Conservation (phyloP, 2,888 invertebrate genomes). For the Lomographa bimaculata region DNA sequence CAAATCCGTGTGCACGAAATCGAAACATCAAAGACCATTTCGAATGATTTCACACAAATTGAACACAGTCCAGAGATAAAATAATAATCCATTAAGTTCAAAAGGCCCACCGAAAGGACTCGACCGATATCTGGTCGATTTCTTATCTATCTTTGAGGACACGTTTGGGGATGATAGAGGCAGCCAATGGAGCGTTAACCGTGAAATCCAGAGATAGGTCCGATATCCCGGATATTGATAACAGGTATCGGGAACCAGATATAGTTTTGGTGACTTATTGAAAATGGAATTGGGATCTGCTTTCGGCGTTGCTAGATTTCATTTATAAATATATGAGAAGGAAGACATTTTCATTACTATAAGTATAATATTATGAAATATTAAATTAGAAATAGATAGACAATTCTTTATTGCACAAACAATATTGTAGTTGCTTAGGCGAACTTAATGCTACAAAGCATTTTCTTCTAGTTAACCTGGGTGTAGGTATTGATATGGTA, state of each 20-base stretch:
- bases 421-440: no score
- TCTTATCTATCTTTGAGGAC: constrained; percentile 70
- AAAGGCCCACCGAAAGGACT: constrained; percentile 52
- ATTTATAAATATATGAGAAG: no score
- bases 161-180: constrained; percentile 61
- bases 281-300: constrained; percentile 47
- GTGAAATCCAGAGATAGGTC: constrained; percentile 77
- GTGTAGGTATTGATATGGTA: no score
- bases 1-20: constrained; percentile 3
- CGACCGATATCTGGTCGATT: constrained; percentile 68
- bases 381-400: no score
- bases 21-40: constrained; percentile 31
- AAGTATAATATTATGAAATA: constrained; percentile 2
- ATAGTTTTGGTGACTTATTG: constrained; percentile 67
- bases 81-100: constrained; percentile 43
- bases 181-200: constrained; percentile 75
- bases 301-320: constrained; percentile 39
- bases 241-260: constrained; percentile 66
- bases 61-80: constrained; percentile 36
- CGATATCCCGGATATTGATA: constrained; percentile 75
- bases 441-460: no score
- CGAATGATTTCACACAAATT: constrained; percentile 37
- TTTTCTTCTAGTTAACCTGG: no score
- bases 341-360: no score
- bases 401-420: no score